Evolutionary conservation across 1,140 invertebrate genomes (phyloP), one percentile per base, ranked within the genome.

Genomic region (Zaprionus ghesquierei): DNA sequence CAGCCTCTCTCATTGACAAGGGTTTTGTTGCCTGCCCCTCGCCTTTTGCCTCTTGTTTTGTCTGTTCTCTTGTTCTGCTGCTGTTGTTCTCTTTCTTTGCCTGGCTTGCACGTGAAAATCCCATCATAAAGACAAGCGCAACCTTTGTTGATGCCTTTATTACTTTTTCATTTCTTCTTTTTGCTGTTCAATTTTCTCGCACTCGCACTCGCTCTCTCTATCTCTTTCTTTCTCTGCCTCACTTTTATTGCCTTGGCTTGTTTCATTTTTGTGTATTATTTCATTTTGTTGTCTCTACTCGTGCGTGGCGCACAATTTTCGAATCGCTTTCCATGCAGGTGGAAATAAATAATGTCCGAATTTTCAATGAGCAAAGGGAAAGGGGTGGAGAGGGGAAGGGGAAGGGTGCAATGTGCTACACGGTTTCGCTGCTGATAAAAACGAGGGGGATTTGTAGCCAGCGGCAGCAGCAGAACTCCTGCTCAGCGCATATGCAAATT

Each of bases 1-100:
- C n/a, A n/a, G n/a, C n/a, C n/a, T n/a, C n/a, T n/a, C n/a, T n/a
- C 58, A 72, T 66, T 79, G 82, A 81, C 79, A 87, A 79, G 76
- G 82, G 82, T 87, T 74, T 69, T 55, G 63, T 54, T 50, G 41
- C 35, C 15, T 49, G 27, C 29, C 25, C 6, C 27, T 5, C 44
- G 13, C 33, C 8, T 44, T 61, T 20, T 50, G 15, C 44, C 18
- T 6, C 31, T 51, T 62, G 79, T 75, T 79, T 59, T 50, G 38
- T 35, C n/a, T 41, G 33, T 44, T 27, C 25, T 22, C 18, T 55
- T 29, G 20, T 35, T 33, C 41, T 64, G 22, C 41, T 54, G 6
- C 29, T 55, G 41, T 15, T 44, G 15, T 54, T n/a, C 23, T n/a
- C n/a, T 10, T 29, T 70, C 41, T 51, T 58, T 6, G 3, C 6